These are phyloP conservation scores for Aphodius sticticus DNA, from an alignment of 2,888 invertebrate genomes.

Conservation along the genomic window DNA sequence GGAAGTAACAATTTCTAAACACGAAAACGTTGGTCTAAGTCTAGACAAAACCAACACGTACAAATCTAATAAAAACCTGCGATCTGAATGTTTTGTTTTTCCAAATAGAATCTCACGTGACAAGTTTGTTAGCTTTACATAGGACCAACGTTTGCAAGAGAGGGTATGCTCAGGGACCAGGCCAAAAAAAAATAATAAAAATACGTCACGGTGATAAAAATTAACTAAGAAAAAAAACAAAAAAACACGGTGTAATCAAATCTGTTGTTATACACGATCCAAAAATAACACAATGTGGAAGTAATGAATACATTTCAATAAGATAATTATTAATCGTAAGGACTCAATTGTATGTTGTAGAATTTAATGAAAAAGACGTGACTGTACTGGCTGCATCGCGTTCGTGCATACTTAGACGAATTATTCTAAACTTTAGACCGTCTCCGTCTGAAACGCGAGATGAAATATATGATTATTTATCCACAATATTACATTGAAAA, in stretches of 20 bases:
- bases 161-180: slow-evolving; percentile 64
- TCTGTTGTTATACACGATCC: slow-evolving; percentile 46
- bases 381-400: slow-evolving; percentile 54
- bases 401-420: slow-evolving; percentile 42
- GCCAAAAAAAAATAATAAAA: slow-evolving; percentile 47
- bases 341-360: slow-evolving; percentile 59
- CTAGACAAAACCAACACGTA: background rate
- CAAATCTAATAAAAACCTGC: background rate
- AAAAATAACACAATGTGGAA: slow-evolving; percentile 17
- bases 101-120: slow-evolving; percentile 32
- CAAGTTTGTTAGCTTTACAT: too few relatives aligned
- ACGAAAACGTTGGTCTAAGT: slow-evolving; percentile 32
- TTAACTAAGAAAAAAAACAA: slow-evolving; percentile 45
- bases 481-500: background rate
- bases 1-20: slow-evolving; percentile 18
- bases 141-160: slow-evolving; percentile 38
- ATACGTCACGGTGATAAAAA: slow-evolving; percentile 61
- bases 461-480: too few relatives aligned
- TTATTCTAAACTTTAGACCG: slow-evolving; percentile 52
- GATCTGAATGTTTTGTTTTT: background rate
- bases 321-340: slow-evolving; percentile 51
- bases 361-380: slow-evolving; percentile 46
- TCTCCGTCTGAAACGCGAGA: background rate
- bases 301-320: slow-evolving; percentile 58
- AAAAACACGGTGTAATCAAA: slow-evolving; percentile 59